Conservation (phyloP, 2,797 vertebrate genomes). For the Cuculus canorus region DNA sequence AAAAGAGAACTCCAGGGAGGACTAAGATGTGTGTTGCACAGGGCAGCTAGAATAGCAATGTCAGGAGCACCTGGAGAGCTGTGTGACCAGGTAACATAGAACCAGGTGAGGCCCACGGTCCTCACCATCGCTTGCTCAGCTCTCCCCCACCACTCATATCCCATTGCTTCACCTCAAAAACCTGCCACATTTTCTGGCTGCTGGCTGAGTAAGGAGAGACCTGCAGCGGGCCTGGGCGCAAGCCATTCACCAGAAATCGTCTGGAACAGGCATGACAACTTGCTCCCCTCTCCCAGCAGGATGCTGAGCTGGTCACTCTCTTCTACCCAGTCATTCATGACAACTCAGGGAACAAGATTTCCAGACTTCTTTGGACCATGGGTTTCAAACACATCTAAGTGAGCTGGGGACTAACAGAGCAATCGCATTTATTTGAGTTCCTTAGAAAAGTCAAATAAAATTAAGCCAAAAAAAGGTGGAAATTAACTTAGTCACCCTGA, state of each 20-base stretch:
- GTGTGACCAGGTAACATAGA: neutral
- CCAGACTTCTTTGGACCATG: neutral
- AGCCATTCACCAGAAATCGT: neutral
- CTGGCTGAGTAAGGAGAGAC: neutral
- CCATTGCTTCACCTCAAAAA: neutral
- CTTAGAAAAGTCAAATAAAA: neutral
- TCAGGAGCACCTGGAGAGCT: neutral
- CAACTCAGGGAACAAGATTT: neutral
- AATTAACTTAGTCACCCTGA: neutral
- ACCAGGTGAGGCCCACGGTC: neutral
- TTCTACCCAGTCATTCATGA: neutral
- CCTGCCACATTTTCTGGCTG: neutral
- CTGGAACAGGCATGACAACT: neutral
- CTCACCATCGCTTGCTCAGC: neutral
- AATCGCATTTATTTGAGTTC: neutral
- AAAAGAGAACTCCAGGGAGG: neutral
- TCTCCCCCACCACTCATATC: neutral
- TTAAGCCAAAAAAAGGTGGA: neutral
- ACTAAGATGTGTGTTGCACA: fast-evolving
- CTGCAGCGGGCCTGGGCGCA: neutral
- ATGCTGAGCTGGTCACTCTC: neutral
- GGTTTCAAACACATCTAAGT: neutral
- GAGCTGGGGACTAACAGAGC: neutral
- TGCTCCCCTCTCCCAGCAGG: neutral
- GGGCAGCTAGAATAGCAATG: neutral